These are phyloP conservation scores for Halichoeres trimaculatus DNA, from an alignment of 2,113 vertebrate species.

Conservation along the genomic window DNA sequence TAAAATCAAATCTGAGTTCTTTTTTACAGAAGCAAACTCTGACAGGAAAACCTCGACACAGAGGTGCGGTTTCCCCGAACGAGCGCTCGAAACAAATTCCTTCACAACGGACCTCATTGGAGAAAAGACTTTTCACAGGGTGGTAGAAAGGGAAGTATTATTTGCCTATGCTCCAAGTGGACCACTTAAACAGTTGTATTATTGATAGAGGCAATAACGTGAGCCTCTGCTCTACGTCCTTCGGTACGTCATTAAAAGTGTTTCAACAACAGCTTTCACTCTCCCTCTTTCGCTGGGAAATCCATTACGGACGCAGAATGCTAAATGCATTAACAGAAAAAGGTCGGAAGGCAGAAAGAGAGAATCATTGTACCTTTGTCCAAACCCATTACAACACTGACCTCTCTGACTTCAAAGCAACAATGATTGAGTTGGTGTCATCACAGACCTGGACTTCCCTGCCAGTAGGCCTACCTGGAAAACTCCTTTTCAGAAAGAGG, in stretches of 20 bases:
- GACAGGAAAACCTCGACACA: slow-evolving; percentile 75
- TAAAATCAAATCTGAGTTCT: slow-evolving; percentile 73
- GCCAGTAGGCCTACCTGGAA: slow-evolving; percentile 81
- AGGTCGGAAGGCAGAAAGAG: slow-evolving; percentile 65
- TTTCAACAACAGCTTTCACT: slow-evolving; percentile 74
- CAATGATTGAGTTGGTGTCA: slow-evolving; percentile 82
- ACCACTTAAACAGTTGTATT: slow-evolving; percentile 80
- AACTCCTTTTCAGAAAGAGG: slow-evolving; percentile 75
- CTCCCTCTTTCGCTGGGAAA: slow-evolving; percentile 73
- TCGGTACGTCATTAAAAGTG: slow-evolving; percentile 75
- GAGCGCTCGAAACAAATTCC: slow-evolving; percentile 67
- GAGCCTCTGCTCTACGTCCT: slow-evolving; percentile 73
- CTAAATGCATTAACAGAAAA: slow-evolving; percentile 80
- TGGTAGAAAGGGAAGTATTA: slow-evolving; percentile 80
- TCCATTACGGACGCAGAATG: slow-evolving; percentile 74
- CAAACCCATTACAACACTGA: slow-evolving; percentile 77
- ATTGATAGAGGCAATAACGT: slow-evolving; percentile 80
- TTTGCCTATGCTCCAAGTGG: slow-evolving; percentile 76
- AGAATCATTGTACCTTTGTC: slow-evolving; percentile 77
- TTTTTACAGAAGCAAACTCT: slow-evolving; percentile 70
- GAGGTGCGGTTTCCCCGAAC: slow-evolving; percentile 65
- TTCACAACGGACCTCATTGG: slow-evolving; percentile 69
- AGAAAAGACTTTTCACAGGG: slow-evolving; percentile 68
- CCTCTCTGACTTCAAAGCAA: slow-evolving; percentile 79
- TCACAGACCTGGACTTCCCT: slow-evolving; percentile 70